phyloP scores from a whole-genome alignment of 2,797 vertebrate species.

The Sphenopsis melanotis region DNA sequence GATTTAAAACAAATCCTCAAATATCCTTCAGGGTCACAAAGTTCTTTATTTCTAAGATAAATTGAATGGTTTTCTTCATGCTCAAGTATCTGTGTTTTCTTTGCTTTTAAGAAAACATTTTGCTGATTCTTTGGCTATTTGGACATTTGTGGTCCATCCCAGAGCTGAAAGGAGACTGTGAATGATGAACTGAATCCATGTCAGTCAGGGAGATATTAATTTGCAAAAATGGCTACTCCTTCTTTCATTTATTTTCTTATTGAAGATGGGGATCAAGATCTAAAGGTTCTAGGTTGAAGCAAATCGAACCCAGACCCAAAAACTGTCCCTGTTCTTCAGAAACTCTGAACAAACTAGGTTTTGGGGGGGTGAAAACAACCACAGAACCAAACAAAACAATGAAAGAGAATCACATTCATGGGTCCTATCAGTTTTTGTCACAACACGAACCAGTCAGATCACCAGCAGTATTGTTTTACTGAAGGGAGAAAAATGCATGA shows the following conservation, averaged over 20 bases:
- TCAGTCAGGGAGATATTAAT: not conserved
- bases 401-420: not conserved
- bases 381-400: not conserved
- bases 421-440: not conserved
- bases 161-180: not conserved
- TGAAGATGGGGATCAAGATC: not conserved
- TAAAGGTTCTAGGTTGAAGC: not conserved
- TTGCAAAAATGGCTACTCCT: not conserved
- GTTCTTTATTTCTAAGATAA: slow-evolving; percentile 42
- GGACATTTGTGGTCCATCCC: not conserved
- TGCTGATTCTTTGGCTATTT: not conserved
- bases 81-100: slow-evolving; percentile 20
- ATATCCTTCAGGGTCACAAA: slow-evolving; percentile 47
- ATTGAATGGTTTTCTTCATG: not conserved
- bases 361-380: rapidly evolving
- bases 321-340: not conserved
- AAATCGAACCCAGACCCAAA: not conserved
- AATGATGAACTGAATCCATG: not conserved
- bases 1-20: slow-evolving; percentile 40
- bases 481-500: not conserved
- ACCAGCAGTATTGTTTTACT: not conserved
- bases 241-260: not conserved
- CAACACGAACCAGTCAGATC: not conserved
- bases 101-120: slow-evolving; percentile 22
- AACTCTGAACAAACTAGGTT: not conserved